Evolutionary conservation across 2,888 invertebrate genomes (phyloP).

Genomic region (Amaurobius ferox): DNA sequence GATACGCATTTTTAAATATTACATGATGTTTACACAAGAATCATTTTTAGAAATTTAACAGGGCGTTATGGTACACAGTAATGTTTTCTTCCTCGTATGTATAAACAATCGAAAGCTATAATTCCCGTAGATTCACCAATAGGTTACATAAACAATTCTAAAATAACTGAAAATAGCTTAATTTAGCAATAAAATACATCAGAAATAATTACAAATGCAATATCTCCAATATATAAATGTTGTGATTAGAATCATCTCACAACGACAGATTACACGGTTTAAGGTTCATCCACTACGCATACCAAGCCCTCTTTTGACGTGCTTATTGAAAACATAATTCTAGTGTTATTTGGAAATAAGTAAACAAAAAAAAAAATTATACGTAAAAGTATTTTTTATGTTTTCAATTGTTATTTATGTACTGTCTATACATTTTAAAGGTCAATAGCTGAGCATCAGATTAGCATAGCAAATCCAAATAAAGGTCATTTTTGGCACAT

Average conservation of each 20-base stretch:
- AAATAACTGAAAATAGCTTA: not conserved
- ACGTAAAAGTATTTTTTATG: too few species aligned
- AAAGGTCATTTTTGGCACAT: too few species aligned
- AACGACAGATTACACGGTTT: constrained; percentile 38
- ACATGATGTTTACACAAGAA: constrained; percentile 43
- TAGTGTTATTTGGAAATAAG: not conserved
- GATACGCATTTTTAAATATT: constrained; percentile 21
- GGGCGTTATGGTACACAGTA: constrained; percentile 10
- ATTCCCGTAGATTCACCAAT: constrained; percentile 12
- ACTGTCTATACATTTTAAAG: too few species aligned
- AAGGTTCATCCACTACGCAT: constrained; percentile 44
- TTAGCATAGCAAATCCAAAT: too few species aligned
- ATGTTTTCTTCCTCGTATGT: constrained; percentile 33
- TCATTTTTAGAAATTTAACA: constrained; percentile 26
- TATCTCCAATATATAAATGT: not conserved
- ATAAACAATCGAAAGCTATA: constrained; percentile 30
- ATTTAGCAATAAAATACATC: not conserved
- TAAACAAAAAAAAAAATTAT: not conserved
- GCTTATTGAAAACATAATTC: constrained; percentile 14
- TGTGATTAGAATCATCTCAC: constrained; percentile 13
- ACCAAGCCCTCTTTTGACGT: constrained; percentile 21
- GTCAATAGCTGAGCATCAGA: too few species aligned
- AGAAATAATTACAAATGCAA: constrained; percentile 6
- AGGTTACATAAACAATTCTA: constrained; percentile 11
- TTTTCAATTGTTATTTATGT: too few species aligned